A percentile compares a stretch with the other conserved stretches of the same genome.
Conservation (phyloP, 2,113 vertebrate genomes). For the Falcunculus frontatus region DNA sequence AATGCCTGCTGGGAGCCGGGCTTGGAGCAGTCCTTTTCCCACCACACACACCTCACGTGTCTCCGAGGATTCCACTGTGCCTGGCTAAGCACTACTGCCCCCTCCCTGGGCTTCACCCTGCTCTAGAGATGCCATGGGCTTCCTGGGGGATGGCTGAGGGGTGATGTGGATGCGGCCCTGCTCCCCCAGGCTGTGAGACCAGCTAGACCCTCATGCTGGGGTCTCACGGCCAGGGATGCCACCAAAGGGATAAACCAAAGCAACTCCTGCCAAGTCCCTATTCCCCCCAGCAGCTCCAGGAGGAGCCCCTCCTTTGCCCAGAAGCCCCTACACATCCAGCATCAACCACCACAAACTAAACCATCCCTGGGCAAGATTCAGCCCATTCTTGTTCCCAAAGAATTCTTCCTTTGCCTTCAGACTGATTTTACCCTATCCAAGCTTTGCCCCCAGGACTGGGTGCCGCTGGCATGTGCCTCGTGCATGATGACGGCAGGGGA, state of each 20-base stretch:
- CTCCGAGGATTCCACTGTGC: neutral
- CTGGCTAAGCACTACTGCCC: neutral
- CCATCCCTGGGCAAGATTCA: neutral
- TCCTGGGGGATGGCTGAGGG: neutral
- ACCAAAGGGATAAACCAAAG: neutral
- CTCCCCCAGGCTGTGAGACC: neutral
- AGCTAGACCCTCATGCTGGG: neutral
- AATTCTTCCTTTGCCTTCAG: neutral
- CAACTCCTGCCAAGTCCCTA: neutral
- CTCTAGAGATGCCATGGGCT: neutral
- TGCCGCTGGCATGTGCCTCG: fast-evolving
- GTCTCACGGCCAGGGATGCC: neutral
- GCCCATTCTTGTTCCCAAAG: neutral
- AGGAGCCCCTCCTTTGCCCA: neutral
- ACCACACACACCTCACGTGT: neutral
- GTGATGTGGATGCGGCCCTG: fast-evolving
- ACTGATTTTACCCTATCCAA: neutral
- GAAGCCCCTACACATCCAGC: neutral
- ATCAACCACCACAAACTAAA: neutral
- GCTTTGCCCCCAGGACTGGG: neutral
- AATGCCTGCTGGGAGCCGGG: neutral
- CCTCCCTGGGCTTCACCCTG: neutral
- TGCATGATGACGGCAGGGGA: fast-evolving
- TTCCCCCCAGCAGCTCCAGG: neutral
- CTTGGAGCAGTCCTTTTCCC: neutral